Evolutionary conservation across 1,140 invertebrate genomes (phyloP).

Genomic region (Chrysoperla carnea): DNA sequence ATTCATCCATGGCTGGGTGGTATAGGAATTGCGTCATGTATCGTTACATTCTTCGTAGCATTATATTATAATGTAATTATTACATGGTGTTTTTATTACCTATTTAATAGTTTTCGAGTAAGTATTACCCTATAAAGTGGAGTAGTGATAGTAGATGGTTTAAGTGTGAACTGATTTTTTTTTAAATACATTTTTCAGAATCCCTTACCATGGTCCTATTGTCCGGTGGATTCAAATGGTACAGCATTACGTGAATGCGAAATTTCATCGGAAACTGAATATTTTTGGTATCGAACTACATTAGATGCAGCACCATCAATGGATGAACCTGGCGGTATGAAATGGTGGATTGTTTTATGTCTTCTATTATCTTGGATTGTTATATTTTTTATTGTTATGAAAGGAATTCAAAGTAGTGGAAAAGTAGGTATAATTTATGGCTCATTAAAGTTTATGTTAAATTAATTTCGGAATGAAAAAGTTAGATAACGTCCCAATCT

Average conservation of each 20-base stretch:
- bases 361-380: constrained; percentile 84
- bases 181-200: constrained; percentile 30
- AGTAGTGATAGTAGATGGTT: no score
- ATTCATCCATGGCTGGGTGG: constrained; percentile 85
- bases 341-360: constrained; percentile 90
- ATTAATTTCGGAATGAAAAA: constrained; percentile 4
- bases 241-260: constrained; percentile 57
- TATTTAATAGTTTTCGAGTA: constrained; percentile 77
- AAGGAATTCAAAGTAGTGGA: constrained; percentile 93
- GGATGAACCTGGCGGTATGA: constrained; percentile 63
- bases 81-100: constrained; percentile 94
- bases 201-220: constrained; percentile 67
- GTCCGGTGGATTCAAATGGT: constrained; percentile 51
- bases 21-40: constrained; percentile 74
- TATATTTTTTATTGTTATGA: constrained; percentile 95
- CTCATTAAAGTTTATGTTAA: not conserved
- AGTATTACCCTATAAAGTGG: no score
- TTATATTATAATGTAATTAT: constrained; percentile 98
- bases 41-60: constrained; percentile 82
- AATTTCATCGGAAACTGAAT: constrained; percentile 67
- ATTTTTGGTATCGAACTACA: constrained; percentile 78
- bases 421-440: constrained; percentile 48
- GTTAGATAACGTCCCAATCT: constrained; percentile 6
- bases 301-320: constrained; percentile 70
- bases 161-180: not conserved